phyloP scores from a whole-genome alignment of 1,140 invertebrate genomes.

The Lasioglossum baleicum region DNA sequence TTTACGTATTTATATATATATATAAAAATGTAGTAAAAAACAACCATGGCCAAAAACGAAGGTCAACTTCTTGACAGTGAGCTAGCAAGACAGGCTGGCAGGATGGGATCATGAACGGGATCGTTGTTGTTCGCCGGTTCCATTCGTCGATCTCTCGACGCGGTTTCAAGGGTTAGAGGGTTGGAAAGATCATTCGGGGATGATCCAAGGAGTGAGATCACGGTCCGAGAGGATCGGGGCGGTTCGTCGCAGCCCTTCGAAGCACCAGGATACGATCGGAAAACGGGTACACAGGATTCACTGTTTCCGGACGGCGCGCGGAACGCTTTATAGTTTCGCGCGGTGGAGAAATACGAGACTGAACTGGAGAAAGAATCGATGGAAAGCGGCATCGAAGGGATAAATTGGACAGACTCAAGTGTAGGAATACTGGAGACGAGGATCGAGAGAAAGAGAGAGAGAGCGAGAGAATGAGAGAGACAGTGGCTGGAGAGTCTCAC shows the following conservation, averaged over 20 bases:
- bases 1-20: slow-evolving; percentile 64
- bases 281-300: too few relatives aligned
- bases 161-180: too few relatives aligned
- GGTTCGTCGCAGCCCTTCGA: slow-evolving; percentile 26
- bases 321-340: not conserved
- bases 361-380: not conserved
- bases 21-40: slow-evolving; percentile 80
- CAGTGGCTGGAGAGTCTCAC: not conserved
- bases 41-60: slow-evolving; percentile 93
- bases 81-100: slow-evolving; percentile 77
- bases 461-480: not conserved
- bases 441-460: not conserved
- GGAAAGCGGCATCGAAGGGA: not conserved
- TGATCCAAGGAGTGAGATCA: not conserved
- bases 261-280: slow-evolving; percentile 20
- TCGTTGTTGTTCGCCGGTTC: slow-evolving; percentile 1
- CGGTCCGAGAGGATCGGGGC: not conserved
- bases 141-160: slow-evolving; percentile 10
- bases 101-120: slow-evolving; percentile 60
- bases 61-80: slow-evolving; percentile 94
- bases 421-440: not conserved
- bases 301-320: too few relatives aligned
- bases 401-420: slow-evolving; percentile 3
- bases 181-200: too few relatives aligned
- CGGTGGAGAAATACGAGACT: not conserved